Evolutionary conservation across 2,888 invertebrate species (phyloP), one percentile per base, ranked within the genome.

Genomic region (Seira ritae): DNA sequence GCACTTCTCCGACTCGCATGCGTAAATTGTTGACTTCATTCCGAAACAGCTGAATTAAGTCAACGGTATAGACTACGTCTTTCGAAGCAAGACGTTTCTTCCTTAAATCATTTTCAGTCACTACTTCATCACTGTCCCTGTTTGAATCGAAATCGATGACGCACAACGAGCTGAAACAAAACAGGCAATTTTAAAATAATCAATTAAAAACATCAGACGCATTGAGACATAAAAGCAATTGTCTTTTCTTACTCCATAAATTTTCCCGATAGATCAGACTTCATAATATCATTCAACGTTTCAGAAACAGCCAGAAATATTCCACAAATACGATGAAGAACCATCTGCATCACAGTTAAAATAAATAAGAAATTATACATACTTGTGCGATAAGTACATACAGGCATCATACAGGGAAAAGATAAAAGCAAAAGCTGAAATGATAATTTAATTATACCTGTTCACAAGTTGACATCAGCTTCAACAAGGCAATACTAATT

Each of bases 51-150:
- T 90, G 90, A 84, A 91, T 90, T 75, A 97, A 92, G 82, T 95
- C 94, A 65, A 96, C 94, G 75, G 93, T 94, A 90, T 96, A 95
- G 20, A 97, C 95, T 42, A 96, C 96, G 92, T 98, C 97, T 75
- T 93, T 92, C 69, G 94, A 92, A 73, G 94, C 93, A 46, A 95
- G 92, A 90, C 94, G 92, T 89, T 93, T 94, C 71, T 94, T 93
- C 42, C 97, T 92, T 89, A 93, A 92, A 89, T 95, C 95, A 91
- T 96, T 96, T 89, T 95, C 94, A 46, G 94, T 94, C 89, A 94
- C 94, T 82, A 93, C 93, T 78, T 92, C 92, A 24, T 91, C 91
- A 86, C 93, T 93, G 55, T 93, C 92, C 8, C 87, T 78, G 3
- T 67, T 66, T 15, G 82, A 62, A 19, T 86, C 88, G 67, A 87